phyloP scores from a whole-genome alignment of 2,113 vertebrate species.

The Rhombomys opimus region DNA sequence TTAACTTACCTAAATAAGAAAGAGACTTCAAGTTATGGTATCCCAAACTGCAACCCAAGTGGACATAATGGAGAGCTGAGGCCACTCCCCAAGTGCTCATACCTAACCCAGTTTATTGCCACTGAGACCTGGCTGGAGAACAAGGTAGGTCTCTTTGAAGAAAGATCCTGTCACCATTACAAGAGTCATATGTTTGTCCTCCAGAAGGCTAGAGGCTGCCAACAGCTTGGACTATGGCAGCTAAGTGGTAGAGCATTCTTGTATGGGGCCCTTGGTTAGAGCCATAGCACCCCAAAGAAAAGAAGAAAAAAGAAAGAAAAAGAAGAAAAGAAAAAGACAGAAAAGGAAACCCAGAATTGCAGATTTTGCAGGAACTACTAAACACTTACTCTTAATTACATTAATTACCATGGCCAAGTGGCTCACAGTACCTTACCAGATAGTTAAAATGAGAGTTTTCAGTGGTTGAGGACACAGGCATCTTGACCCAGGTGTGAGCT shows the following conservation, averaged over 20 bases:
- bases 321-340: background rate
- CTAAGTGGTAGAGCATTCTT: background rate
- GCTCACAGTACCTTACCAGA: background rate
- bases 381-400: background rate
- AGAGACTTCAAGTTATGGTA: background rate
- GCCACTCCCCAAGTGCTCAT: background rate
- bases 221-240: background rate
- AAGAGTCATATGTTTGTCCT: background rate
- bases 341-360: background rate
- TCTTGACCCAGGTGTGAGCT: background rate
- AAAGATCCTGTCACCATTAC: background rate
- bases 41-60: background rate
- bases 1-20: background rate
- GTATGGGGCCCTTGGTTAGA: background rate
- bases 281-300: background rate
- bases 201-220: background rate
- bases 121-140: background rate
- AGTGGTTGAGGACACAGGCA: background rate
- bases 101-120: background rate
- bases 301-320: background rate
- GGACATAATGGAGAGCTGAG: background rate
- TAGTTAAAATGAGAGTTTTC: background rate
- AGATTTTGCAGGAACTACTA: constrained; percentile 17
- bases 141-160: background rate
- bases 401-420: background rate